Percentiles rank a stretch among this genome's conserved stretches.
Conservation (phyloP, 2,888 invertebrate genomes). For the Heliconius ethilla region DNA sequence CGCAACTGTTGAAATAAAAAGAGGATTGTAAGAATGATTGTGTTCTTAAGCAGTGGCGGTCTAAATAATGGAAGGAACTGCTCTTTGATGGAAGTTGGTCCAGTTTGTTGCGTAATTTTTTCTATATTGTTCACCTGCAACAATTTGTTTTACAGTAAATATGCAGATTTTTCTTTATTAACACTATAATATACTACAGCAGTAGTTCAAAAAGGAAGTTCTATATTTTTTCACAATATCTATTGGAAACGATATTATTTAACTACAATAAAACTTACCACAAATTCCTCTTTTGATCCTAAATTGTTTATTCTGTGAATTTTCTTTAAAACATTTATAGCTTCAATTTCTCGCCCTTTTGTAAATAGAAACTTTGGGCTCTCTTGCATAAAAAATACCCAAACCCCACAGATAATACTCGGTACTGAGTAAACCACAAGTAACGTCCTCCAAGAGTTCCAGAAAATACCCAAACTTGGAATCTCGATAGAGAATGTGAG, state of each 20-base stretch:
- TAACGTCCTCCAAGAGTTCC: conserved; percentile 86
- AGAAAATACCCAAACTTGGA: conserved; percentile 65
- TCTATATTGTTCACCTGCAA: conserved; percentile 60
- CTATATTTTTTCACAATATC: too few species aligned
- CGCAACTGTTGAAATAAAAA: conserved; percentile 83
- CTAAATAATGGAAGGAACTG: conserved; percentile 79
- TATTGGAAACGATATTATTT: not conserved
- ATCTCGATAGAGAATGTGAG: conserved; percentile 58
- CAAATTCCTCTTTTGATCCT: conserved; percentile 51
- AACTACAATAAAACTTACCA: conserved; percentile 50
- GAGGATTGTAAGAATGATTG: conserved; percentile 73
- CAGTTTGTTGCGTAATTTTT: conserved; percentile 58
- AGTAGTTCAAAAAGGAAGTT: too few species aligned
- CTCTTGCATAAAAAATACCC: conserved; percentile 84
- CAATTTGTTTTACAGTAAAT: conserved; percentile 1
- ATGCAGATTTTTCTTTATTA: too few species aligned
- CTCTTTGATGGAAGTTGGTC: conserved; percentile 48
- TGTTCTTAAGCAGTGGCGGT: conserved; percentile 76
- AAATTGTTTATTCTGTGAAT: conserved; percentile 63
- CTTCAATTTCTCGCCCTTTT: conserved; percentile 80
- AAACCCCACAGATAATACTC: conserved; percentile 80
- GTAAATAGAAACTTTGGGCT: conserved; percentile 88
- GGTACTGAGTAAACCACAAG: conserved; percentile 84
- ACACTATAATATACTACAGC: too few species aligned
- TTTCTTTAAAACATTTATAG: conserved; percentile 70